These are phyloP conservation scores for Emberiza fucata DNA, from an alignment of 2,113 vertebrate genomes.

Conservation along the genomic window DNA sequence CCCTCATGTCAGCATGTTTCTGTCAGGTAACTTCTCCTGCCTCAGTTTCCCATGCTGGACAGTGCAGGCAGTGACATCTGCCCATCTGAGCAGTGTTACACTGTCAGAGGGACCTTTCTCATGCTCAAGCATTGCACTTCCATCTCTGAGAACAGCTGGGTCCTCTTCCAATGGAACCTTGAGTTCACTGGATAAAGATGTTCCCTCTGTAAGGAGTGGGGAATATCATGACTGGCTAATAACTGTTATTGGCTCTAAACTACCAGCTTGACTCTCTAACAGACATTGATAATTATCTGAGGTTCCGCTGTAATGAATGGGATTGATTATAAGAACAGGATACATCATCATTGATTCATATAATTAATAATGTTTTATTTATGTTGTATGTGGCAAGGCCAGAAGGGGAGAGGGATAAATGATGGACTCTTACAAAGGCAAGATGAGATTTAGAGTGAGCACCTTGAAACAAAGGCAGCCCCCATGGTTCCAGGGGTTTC, in stretches of 20 bases:
- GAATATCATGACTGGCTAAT: background rate
- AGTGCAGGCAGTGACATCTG: background rate
- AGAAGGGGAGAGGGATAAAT: background rate
- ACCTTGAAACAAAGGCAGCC: background rate
- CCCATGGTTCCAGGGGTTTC: background rate
- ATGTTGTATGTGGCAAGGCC: rapidly evolving
- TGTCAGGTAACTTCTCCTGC: background rate
- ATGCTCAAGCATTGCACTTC: rapidly evolving
- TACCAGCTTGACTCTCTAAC: background rate
- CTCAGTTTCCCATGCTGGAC: background rate
- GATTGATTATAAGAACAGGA: background rate
- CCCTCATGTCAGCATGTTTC: rapidly evolving
- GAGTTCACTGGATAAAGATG: background rate
- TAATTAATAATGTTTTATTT: background rate
- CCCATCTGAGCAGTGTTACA: background rate
- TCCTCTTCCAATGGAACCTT: background rate
- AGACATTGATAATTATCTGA: background rate
- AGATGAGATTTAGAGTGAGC: background rate
- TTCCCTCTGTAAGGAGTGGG: background rate
- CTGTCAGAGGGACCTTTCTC: rapidly evolving
- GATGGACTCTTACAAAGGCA: background rate
- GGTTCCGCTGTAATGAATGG: background rate
- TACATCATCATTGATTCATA: background rate
- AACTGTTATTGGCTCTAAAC: background rate
- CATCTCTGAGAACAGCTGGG: background rate